Percentiles rank a stretch among this genome's conserved stretches.
phyloP scores from a whole-genome alignment of 2,797 vertebrate species.

The Halcyon leucocephala region DNA sequence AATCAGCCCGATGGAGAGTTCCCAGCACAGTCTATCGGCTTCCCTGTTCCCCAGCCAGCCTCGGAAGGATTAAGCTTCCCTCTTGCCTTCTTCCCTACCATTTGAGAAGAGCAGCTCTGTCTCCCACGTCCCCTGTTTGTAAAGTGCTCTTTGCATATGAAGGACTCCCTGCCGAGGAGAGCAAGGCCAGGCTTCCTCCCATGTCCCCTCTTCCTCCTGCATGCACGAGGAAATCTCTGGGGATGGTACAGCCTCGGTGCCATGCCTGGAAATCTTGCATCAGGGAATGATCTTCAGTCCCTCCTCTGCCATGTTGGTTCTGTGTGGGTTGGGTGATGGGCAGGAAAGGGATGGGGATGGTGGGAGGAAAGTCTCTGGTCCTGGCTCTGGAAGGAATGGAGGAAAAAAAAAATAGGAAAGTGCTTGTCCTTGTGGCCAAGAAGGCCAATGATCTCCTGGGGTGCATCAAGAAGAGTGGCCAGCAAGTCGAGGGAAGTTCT shows the following conservation, averaged over 20 bases:
- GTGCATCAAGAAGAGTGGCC: no score
- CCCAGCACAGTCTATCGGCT: background rate
- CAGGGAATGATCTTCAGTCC: background rate
- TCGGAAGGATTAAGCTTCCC: background rate
- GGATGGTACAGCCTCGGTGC: background rate
- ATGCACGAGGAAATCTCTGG: fast-evolving
- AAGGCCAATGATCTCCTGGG: no score
- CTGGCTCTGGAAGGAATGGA: background rate
- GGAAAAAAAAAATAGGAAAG: background rate
- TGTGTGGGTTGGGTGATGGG: background rate
- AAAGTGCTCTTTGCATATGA: background rate
- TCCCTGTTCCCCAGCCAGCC: background rate
- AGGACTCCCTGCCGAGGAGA: background rate
- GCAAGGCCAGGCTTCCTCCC: background rate
- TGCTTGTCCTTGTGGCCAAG: no score
- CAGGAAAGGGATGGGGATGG: background rate
- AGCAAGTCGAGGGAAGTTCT: no score
- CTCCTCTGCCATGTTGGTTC: fast-evolving
- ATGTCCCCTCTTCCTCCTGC: background rate
- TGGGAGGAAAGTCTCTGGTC: background rate
- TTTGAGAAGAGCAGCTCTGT: background rate
- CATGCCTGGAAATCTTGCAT: background rate
- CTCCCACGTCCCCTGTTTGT: background rate
- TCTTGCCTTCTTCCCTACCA: background rate
- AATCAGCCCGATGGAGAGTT: background rate